Evolutionary conservation across 2,797 vertebrate species (phyloP).

Genomic region (Zenarchopterus dispar): DNA sequence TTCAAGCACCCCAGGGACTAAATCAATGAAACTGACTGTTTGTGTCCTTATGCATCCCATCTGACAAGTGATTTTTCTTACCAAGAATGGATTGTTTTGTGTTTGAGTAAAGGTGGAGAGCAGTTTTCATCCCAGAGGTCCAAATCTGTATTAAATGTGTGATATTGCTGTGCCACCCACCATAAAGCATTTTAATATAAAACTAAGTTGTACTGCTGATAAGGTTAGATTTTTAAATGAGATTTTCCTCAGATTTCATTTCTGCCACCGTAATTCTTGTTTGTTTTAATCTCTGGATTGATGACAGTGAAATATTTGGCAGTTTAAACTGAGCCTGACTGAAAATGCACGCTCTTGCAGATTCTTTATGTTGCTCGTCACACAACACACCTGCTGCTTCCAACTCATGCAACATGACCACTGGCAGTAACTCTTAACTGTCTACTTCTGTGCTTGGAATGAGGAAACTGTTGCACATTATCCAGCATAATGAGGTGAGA

Average conservation of each 20-base stretch:
- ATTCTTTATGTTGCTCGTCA: slow-evolving; percentile 19
- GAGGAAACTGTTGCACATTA: slow-evolving; percentile 71
- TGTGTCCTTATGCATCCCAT: slow-evolving; percentile 57
- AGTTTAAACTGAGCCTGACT: slow-evolving; percentile 56
- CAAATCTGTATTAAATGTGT: slow-evolving; percentile 17
- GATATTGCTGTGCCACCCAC: slow-evolving; percentile 13
- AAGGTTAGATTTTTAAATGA: too few species aligned
- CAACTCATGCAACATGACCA: slow-evolving; percentile 24
- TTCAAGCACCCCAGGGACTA: slow-evolving; percentile 49
- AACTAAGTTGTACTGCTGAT: too few species aligned
- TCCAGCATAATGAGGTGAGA: slow-evolving; percentile 79
- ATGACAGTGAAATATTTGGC: slow-evolving; percentile 63
- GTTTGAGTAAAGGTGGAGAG: slow-evolving; percentile 19
- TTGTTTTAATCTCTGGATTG: neutral
- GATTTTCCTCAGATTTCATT: too few species aligned
- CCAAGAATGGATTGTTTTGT: slow-evolving; percentile 52
- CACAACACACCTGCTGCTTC: slow-evolving; percentile 25
- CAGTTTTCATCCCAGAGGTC: slow-evolving; percentile 12
- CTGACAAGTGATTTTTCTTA: slow-evolving; percentile 56
- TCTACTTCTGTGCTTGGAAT: slow-evolving; percentile 49
- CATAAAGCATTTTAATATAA: neutral
- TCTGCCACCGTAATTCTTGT: neutral
- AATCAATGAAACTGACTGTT: slow-evolving; percentile 54
- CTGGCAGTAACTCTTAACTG: slow-evolving; percentile 33
- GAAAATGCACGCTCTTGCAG: slow-evolving; percentile 19